Conservation (phyloP, 2,797 vertebrate species). For the Anguilla anguilla region DNA sequence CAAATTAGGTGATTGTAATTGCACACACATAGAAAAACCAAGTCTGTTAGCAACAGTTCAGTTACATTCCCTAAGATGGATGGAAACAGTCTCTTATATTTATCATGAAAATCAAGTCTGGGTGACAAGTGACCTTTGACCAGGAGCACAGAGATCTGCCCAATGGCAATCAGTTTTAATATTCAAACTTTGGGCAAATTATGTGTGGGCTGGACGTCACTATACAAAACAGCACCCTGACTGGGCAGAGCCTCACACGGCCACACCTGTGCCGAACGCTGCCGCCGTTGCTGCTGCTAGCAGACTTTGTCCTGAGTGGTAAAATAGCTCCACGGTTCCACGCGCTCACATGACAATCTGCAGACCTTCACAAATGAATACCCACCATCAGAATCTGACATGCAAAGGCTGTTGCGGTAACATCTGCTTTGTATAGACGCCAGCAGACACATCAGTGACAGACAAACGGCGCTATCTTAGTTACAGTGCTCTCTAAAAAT, state of each 20-base stretch:
- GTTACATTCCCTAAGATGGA: not conserved
- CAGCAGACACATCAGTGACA: not conserved
- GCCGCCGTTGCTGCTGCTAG: conserved; percentile 40
- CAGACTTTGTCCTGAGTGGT: conserved; percentile 66
- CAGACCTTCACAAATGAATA: not conserved
- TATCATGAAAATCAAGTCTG: not conserved
- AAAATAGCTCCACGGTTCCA: not conserved
- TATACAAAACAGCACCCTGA: conserved; percentile 34
- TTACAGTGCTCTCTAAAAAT: not conserved
- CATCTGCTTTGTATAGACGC: not conserved
- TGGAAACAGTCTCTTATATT: not conserved
- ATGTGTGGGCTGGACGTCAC: conserved; percentile 22
- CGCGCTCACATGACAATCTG: not conserved
- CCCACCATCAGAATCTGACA: not conserved
- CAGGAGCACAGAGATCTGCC: not conserved
- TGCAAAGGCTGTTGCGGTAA: not conserved
- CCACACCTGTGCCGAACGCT: conserved; percentile 52
- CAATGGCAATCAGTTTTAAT: conserved; percentile 15
- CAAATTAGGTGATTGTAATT: not conserved
- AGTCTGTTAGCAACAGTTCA: not conserved
- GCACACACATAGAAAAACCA: not conserved
- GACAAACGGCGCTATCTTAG: not conserved
- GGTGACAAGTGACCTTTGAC: not conserved
- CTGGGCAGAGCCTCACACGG: conserved; percentile 41
- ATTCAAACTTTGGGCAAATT: conserved; percentile 72